Conservation (phyloP, 2,797 vertebrate species). For the Sebastes kiyomatsui region DNA sequence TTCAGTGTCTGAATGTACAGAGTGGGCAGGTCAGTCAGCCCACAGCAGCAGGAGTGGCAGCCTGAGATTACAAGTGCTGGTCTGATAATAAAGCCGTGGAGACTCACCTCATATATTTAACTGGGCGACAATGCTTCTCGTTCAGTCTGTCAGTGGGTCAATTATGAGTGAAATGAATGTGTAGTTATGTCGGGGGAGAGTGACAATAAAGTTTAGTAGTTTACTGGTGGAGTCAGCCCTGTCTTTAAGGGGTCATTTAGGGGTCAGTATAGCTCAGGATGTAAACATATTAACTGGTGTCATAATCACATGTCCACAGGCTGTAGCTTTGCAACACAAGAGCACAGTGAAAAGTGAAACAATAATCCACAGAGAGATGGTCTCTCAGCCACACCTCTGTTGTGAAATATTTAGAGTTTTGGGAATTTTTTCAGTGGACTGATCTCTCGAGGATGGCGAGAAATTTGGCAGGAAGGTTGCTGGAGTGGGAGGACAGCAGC, state of each 20-base stretch:
- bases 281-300: not conserved
- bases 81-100: constrained; percentile 28
- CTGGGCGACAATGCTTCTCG: constrained; percentile 7
- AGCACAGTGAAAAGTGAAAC: constrained; percentile 4
- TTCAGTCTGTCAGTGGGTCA: constrained; percentile 25
- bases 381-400: constrained; percentile 48
- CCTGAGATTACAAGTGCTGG: constrained; percentile 23
- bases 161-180: constrained; percentile 10
- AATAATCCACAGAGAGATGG: constrained; percentile 15
- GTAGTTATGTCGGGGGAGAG: not conserved
- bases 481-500: constrained; percentile 59
- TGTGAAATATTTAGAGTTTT: constrained; percentile 59
- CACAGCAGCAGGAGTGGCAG: constrained; percentile 38
- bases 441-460: constrained; percentile 29
- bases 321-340: not conserved
- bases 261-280: not conserved
- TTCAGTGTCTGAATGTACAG: constrained; percentile 23
- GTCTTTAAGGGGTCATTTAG: not conserved
- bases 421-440: constrained; percentile 30
- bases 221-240: not conserved
- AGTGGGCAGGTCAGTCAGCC: constrained; percentile 25
- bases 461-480: constrained; percentile 61
- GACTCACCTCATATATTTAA: constrained; percentile 34
- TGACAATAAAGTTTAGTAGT: not conserved
- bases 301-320: not conserved